These are phyloP conservation scores for Eupithecia tripunctaria DNA, from an alignment of 2,888 invertebrate genomes.

Conservation along the genomic window DNA sequence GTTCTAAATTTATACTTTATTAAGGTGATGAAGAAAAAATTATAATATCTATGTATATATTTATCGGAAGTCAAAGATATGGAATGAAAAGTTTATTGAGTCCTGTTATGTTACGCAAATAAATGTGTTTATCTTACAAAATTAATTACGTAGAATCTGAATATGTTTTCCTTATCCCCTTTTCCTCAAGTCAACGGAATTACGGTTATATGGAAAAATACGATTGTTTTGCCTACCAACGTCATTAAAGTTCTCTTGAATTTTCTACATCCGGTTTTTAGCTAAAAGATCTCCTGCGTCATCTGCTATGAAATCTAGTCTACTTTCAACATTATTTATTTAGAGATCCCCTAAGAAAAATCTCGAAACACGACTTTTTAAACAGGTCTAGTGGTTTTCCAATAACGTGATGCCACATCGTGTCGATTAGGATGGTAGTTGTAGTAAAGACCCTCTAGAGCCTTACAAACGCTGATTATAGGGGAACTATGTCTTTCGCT, in stretches of 20 bases:
- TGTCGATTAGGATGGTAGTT: neutral
- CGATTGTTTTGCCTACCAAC: neutral
- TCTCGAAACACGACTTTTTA: no score
- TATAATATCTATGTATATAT: no score
- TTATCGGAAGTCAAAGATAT: no score
- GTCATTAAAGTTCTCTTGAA: neutral
- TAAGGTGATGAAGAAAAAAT: no score
- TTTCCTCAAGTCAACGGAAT: slow-evolving; percentile 15
- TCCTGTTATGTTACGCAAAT: neutral
- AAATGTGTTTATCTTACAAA: neutral
- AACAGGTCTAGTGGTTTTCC: no score
- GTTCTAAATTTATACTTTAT: no score
- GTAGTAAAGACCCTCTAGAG: neutral
- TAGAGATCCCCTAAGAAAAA: no score
- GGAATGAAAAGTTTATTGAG: neutral
- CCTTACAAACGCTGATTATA: neutral
- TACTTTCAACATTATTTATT: neutral
- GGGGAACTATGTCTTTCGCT: neutral
- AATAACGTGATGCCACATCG: no score
- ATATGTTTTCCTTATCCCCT: slow-evolving; percentile 30
- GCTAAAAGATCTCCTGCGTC: neutral
- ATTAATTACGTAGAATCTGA: neutral
- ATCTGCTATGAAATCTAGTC: neutral
- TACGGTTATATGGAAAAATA: slow-evolving; percentile 3
- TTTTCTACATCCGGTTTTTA: neutral